phyloP scores from a whole-genome alignment of 2,113 vertebrate genomes.

The Centropus unirufus region DNA sequence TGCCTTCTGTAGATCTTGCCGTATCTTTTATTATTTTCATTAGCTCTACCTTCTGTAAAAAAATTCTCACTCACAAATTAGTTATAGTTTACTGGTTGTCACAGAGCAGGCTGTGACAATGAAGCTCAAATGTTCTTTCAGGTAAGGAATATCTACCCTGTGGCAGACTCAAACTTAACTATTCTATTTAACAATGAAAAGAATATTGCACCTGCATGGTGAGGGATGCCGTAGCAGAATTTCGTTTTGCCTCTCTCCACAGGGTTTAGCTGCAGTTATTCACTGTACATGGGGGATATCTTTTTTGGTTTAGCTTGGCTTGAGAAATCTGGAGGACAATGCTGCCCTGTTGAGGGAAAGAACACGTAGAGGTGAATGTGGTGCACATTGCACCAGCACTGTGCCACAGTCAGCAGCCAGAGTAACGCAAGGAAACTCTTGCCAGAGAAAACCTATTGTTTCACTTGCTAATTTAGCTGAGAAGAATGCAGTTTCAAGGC shows the following conservation, averaged over 20 bases:
- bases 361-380: rapidly evolving
- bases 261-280: neutral
- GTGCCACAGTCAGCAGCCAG: neutral
- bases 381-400: rapidly evolving
- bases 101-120: neutral
- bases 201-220: neutral
- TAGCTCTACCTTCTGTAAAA: neutral
- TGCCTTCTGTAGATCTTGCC: neutral
- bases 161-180: neutral
- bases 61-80: neutral
- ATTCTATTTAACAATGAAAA: neutral
- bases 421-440: neutral
- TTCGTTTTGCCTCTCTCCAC: neutral
- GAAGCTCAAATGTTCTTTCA: neutral
- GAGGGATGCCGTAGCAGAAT: neutral
- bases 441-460: slow-evolving; percentile 13
- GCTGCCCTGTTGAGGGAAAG: neutral
- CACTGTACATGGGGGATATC: neutral
- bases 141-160: neutral
- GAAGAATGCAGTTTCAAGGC: neutral
- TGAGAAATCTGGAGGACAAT: neutral
- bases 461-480: neutral
- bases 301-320: neutral
- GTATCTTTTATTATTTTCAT: neutral
- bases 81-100: neutral